Evolutionary conservation across 2,797 vertebrate species (phyloP), one percentile per base, ranked within the genome.

Genomic region (Pseudotriccus pelzelni): DNA sequence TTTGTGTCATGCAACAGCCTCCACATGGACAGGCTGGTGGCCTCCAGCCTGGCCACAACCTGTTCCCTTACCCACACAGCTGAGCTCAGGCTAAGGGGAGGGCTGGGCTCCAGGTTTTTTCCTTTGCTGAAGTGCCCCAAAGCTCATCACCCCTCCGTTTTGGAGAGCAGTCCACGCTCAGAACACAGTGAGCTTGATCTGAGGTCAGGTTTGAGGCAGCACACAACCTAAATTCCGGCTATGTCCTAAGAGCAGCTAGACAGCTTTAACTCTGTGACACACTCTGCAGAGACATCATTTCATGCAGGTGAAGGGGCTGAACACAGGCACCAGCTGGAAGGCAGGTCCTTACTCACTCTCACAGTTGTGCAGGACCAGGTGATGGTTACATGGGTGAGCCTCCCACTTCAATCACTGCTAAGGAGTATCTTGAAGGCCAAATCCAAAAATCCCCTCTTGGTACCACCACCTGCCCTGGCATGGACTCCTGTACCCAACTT

Each of bases 161-260:
- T 47, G 50, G 50, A 37, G 69, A 22, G 73, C 34, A 50, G 63
- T 19, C 7, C 3, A 1, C 1, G 12, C 44, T 78, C 46, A 49
- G 28, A 79, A 52, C 39, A 22, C 0, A 0, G 36, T 0, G 1
- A 62, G n/a, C 28, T 27, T 28, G 30, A 30, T 25, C 27, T 1
- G 14, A 80, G 60, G 30, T 75, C n/a, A 68, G n/a, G 18, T 30
- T 82, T 82, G 43, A 18, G 23, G 39, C 62, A 79, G 39, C 0
- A 0, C 37, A 17, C 7, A 27, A 41, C 0, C 4, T 3, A 25
- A 72, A 58, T 3, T 49, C 34, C 47, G 78, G 20, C 17, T 55
- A 14, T 6, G 30, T 15, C 22, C 27, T 9, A 13, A 32, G 49
- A 72, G 46, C 3, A 15, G 30, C n/a, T 4, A 30, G 24, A 50